phyloP scores from a whole-genome alignment of 2,797 vertebrate genomes.

The Heliangelus exortis region DNA sequence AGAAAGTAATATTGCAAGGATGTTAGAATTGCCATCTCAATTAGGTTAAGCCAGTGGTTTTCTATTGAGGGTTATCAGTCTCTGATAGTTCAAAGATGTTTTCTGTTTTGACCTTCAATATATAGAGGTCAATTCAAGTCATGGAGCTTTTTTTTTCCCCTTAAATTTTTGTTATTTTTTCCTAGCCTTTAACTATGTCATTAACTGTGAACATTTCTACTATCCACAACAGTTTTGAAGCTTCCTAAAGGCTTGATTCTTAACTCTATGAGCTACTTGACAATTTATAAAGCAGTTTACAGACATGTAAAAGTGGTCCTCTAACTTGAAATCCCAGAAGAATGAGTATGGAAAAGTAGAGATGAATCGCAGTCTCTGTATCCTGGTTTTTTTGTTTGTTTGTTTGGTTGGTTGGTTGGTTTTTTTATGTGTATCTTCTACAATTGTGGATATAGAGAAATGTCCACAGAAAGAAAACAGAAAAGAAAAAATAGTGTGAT shows the following conservation, averaged over 20 bases:
- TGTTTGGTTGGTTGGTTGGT: background rate
- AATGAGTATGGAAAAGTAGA: background rate
- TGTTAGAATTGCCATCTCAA: background rate
- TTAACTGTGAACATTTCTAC: background rate
- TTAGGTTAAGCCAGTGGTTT: background rate
- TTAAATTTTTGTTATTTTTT: background rate
- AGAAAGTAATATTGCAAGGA: background rate
- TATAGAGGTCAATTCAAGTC: background rate
- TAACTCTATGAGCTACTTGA: background rate
- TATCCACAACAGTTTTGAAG: background rate
- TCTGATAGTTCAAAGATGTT: background rate
- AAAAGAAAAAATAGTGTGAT: background rate
- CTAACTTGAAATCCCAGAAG: constrained; percentile 7
- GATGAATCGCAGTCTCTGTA: background rate
- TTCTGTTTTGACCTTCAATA: background rate
- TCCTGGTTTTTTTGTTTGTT: background rate
- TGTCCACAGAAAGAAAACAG: background rate
- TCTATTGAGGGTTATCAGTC: background rate
- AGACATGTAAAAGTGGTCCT: background rate
- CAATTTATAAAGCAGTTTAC: background rate
- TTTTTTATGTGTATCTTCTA: background rate
- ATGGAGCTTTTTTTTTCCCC: background rate
- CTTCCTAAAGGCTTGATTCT: background rate
- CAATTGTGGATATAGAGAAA: background rate
- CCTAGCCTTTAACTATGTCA: background rate